Evolutionary conservation across 2,113 vertebrate genomes (phyloP).

Genomic region (Benitochromis conjunctus): DNA sequence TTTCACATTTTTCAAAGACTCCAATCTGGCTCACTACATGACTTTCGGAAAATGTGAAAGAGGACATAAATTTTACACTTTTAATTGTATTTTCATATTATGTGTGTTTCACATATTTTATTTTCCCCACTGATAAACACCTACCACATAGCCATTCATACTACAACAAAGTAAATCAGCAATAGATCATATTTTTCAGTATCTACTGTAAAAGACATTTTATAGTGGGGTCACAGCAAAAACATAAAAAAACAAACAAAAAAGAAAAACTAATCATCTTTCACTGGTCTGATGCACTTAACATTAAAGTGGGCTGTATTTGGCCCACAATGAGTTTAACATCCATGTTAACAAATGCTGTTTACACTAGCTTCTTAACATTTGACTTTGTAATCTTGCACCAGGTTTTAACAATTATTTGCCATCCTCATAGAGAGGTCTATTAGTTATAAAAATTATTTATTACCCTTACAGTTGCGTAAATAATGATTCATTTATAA

Average conservation of each 20-base stretch:
- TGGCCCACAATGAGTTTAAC: background rate
- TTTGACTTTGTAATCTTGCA: background rate
- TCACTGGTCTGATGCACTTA: background rate
- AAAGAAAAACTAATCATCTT: background rate
- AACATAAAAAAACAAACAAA: background rate
- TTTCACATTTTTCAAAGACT: background rate
- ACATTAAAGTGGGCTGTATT: background rate
- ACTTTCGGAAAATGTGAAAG: background rate
- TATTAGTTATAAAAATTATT: background rate
- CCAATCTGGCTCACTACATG: background rate
- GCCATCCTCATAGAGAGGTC: accelerated
- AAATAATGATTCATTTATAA: background rate
- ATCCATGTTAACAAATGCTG: background rate
- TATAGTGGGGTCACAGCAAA: background rate
- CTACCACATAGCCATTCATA: background rate
- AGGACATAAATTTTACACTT: background rate
- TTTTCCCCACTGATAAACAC: background rate
- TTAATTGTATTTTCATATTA: background rate
- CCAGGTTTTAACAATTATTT: accelerated
- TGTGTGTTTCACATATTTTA: background rate
- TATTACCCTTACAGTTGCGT: background rate
- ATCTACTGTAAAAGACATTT: background rate
- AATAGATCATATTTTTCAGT: background rate
- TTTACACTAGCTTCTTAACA: background rate
- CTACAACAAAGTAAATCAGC: too few relatives aligned